Evolutionary conservation across 2,113 vertebrate genomes (phyloP), one percentile per base, ranked within the genome.

Genomic region (Athene cunicularia): DNA sequence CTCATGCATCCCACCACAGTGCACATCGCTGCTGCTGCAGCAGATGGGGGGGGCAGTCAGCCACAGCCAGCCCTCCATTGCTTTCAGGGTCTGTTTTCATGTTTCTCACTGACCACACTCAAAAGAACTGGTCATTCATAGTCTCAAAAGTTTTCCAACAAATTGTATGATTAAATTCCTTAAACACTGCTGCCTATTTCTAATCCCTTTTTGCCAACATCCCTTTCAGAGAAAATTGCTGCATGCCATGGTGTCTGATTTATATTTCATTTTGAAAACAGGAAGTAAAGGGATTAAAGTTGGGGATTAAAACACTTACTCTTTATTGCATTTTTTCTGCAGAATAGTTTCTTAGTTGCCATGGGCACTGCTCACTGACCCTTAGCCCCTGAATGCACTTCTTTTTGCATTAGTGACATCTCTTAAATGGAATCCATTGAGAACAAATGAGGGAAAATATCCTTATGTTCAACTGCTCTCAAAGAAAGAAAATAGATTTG

Each of bases 241-340:
- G 87, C 93, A 11, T 28, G 41, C 93, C 94, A 95, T 59, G 96
- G 98, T 96, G 96, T 96, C 96, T 96, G 96, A 98, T 98, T 98
- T 98, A 98, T 98, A 98, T 98, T 98, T 98, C 92, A 98, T 98
- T 98, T 97, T 90, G 93, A 98, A 98, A 98, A 98, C 97, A 98
- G 98, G 98, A 98, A 98, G 95, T 96, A 97, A 98, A 97, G 79
- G 95, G 98, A 99, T 98, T 98, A 98, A 98, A 97, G 94, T 67
- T 97, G 93, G 94, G 96, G 98, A 98, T 98, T 98, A 98, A 98
- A 98, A 98, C 97, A 97, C 97, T 98, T 98, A 97, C 97, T 98
- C 94, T 97, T 98, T 94, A 95, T 90, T 83, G 77, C 91, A 97
- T 97, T 98, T 98, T 97, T 96, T 92, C 93, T 97, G 85, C 81